Base-by-base conservation (phyloP, 2,113 vertebrate species). In the Dasypus novemcinctus region DNA sequence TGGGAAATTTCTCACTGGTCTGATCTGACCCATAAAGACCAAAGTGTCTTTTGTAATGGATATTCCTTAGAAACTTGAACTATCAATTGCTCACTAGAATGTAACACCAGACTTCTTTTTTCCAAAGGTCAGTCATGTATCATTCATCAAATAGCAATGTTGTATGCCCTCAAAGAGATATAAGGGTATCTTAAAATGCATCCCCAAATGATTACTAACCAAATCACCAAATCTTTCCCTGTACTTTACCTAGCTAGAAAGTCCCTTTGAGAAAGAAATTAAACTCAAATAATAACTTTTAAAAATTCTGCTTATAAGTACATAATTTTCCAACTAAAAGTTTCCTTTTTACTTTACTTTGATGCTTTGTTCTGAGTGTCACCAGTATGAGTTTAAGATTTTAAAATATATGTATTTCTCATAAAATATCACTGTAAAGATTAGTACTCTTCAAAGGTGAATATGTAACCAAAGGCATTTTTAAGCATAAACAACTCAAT, bases 391-490 rank as follows among this genome's bases (percentile, higher is more conserved):
- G 68, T 54, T 83, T 88, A 79, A 91, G 38, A 78, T 61, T 49
- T 49, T 49, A 72, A 88, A 82, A 88, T 38, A 59, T 89, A 80
- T 91, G 86, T 43, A 80, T 68, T 74, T 64, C 6, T 61, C 76
- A 5, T 64, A 69, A 94, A 83, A 17, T 87, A 71, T 79, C 21
- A 27, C 4, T 86, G 18, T 75, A 80, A 93, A 93, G 38, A 75
- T 43, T 66, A 23, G 43, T 64, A 81, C 15, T 57, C 7, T 36
- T 80, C 41, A 61, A 68, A 93, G 71, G 33, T 13, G 46, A 43
- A 90, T 63, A 86, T 64, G 14, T 94, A 90, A 92, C 43, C n/a
- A 81, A 92, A 71, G 69, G 7, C 6, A 90, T 84, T 74, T 76
- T 68, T 90, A 69, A 90, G n/a, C 38, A 81, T 23, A 81, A 93